Evolutionary conservation across 2,888 invertebrate species (phyloP).

Genomic region (Netelia fuscicornis): DNA sequence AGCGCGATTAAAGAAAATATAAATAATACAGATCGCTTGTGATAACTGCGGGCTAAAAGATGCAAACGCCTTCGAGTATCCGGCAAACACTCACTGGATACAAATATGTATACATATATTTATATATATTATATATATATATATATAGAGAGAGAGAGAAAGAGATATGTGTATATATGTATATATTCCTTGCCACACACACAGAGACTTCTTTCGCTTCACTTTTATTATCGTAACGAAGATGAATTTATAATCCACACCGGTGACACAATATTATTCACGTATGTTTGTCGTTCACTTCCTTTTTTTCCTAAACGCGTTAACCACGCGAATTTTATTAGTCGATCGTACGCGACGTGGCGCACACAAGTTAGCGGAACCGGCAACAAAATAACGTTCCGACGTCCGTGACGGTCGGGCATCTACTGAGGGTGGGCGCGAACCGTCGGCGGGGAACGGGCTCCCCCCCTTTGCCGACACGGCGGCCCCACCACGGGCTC

Average conservation of each 20-base stretch:
- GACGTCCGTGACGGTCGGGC: constrained; percentile 77
- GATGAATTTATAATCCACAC: constrained; percentile 59
- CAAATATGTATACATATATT: neutral
- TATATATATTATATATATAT: neutral
- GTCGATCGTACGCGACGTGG: neutral
- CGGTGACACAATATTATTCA: constrained; percentile 11
- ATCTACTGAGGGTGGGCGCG: constrained; percentile 71
- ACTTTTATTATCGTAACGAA: neutral
- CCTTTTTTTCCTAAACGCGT: neutral
- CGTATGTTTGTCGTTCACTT: constrained; percentile 1
- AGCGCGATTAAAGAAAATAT: neutral
- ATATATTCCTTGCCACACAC: neutral
- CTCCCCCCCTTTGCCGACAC: constrained; percentile 41
- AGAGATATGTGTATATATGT: no score
- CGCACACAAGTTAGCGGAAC: constrained; percentile 20
- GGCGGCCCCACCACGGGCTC: constrained; percentile 35
- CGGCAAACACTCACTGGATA: constrained; percentile 7
- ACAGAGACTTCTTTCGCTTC: neutral
- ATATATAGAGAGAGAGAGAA: no score
- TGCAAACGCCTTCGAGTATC: constrained; percentile 27
- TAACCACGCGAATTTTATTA: neutral
- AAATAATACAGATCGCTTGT: neutral
- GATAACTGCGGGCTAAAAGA: neutral
- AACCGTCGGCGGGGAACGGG: constrained; percentile 60
- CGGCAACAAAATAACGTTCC: constrained; percentile 63